Evolutionary conservation across 2,113 vertebrate genomes (phyloP).

Genomic region (Campylomormyrus tamandua): DNA sequence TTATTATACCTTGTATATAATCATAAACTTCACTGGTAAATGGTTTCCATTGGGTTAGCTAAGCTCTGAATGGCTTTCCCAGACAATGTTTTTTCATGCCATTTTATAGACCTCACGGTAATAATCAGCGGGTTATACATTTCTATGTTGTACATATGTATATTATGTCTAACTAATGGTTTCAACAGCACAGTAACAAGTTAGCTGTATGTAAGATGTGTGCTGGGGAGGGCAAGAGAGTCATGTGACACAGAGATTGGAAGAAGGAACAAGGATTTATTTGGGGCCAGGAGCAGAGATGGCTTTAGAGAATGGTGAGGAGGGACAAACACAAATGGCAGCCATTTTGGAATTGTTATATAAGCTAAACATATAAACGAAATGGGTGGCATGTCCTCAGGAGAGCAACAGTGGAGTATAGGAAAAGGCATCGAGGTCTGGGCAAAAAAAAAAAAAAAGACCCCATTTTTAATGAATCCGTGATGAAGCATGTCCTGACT

Average conservation of each 20-base stretch:
- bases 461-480: background rate
- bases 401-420: background rate
- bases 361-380: background rate
- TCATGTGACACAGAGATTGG: background rate
- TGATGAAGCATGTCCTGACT: background rate
- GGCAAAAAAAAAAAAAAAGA: background rate
- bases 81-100: conserved; percentile 57
- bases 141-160: conserved; percentile 94
- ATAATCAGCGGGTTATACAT: conserved; percentile 85
- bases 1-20: conserved; percentile 79
- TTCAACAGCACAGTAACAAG: conserved; percentile 81
- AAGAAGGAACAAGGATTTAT: background rate
- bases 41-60: conserved; percentile 45
- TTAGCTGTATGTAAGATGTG: conserved; percentile 50
- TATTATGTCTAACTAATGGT: conserved; percentile 76
- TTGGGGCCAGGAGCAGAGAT: background rate
- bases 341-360: background rate
- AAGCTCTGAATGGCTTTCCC: conserved; percentile 73
- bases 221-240: background rate
- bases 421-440: background rate
- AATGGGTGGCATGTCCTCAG: background rate
- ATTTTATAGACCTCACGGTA: conserved; percentile 92
- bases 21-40: conserved; percentile 69
- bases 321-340: background rate
- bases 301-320: background rate